Evolutionary conservation across 1,140 invertebrate species (phyloP).

Genomic region (Tetragonula clypearis): DNA sequence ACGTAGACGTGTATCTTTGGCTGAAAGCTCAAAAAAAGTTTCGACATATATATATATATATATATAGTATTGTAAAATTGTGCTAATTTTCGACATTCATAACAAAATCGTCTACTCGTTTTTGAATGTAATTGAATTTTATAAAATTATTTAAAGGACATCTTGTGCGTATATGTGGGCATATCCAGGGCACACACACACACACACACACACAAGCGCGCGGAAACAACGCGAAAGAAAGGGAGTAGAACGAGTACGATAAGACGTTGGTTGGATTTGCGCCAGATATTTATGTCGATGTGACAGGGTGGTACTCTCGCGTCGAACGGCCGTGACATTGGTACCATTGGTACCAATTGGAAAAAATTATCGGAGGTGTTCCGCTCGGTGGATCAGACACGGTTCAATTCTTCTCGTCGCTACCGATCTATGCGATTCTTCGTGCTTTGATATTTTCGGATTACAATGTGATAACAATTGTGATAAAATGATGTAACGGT

Average conservation of each 20-base stretch:
- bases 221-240: background rate
- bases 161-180: too few relatives aligned
- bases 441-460: background rate
- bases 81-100: too few relatives aligned
- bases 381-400: background rate
- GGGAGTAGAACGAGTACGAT: constrained; percentile 16
- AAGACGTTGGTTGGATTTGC: constrained; percentile 35
- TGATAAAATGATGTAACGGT: background rate
- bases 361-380: constrained; percentile 12
- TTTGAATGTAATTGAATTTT: too few relatives aligned
- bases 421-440: background rate
- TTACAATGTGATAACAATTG: background rate
- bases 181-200: too few relatives aligned
- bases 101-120: too few relatives aligned
- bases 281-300: constrained; percentile 63
- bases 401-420: background rate
- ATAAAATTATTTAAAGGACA: too few relatives aligned
- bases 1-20: background rate
- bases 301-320: background rate
- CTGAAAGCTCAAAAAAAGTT: background rate
- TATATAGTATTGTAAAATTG: background rate
- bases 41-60: background rate
- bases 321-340: constrained; percentile 60
- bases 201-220: too few relatives aligned
- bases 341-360: background rate